A percentile compares a stretch with the other conserved stretches of the same genome.
phyloP scores from a whole-genome alignment of 2,888 invertebrate species.

The Ptilodon capucinus region DNA sequence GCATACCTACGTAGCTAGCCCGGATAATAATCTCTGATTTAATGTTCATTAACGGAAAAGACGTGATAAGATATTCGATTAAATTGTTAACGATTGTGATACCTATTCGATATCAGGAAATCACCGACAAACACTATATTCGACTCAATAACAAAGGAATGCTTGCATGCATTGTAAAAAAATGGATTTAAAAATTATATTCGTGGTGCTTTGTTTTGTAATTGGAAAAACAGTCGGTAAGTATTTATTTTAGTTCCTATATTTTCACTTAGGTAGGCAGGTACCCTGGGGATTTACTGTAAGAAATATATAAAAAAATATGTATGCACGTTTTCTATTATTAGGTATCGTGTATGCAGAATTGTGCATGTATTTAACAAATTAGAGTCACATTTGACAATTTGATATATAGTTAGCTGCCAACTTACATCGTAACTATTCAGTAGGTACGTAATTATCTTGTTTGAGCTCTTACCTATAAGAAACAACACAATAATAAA shows the following conservation, averaged over 20 bases:
- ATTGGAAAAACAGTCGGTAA: conserved; percentile 54
- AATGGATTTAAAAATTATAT: conserved; percentile 38
- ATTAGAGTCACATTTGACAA: too few relatives aligned
- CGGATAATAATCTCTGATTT: conserved; percentile 24
- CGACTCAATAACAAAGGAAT: conserved; percentile 20
- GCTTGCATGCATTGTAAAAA: conserved; percentile 5
- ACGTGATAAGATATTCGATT: conserved; percentile 30
- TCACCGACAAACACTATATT: conserved; percentile 11
- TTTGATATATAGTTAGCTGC: too few relatives aligned
- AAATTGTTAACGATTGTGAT: conserved; percentile 29
- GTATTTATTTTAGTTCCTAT: conserved; percentile 15
- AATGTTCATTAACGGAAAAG: conserved; percentile 12
- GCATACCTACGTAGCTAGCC: not conserved
- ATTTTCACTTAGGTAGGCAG: not conserved
- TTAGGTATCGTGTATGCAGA: too few relatives aligned
- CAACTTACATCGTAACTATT: too few relatives aligned
- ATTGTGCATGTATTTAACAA: too few relatives aligned
- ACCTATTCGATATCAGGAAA: conserved; percentile 22
- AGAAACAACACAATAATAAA: too few relatives aligned
- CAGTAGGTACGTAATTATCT: too few relatives aligned
- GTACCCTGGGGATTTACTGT: not conserved
- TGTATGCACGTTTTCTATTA: too few relatives aligned
- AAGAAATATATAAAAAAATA: too few relatives aligned
- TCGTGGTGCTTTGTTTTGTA: conserved; percentile 47
- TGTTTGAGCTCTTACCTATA: too few relatives aligned